Conservation (phyloP, 2,888 invertebrate genomes). For the Cephus sareptanus region DNA sequence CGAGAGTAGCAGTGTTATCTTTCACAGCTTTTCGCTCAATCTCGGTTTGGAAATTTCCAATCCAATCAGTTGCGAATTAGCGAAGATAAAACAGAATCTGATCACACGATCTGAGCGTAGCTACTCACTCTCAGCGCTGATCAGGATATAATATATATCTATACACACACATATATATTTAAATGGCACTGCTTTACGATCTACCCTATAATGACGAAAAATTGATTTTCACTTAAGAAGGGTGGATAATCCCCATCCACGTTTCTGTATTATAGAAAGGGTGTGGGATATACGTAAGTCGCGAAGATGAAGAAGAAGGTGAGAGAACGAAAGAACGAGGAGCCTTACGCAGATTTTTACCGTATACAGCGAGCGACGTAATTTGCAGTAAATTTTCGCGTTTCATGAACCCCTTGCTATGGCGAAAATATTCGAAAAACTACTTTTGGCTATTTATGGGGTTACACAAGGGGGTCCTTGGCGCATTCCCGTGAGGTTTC, state of each 20-base stretch:
- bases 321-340: background rate
- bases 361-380: background rate
- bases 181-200: background rate
- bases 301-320: background rate
- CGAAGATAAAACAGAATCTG: too few species aligned
- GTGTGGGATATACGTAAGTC: background rate
- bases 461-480: slow-evolving; percentile 1
- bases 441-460: background rate
- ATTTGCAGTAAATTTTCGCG: background rate
- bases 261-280: background rate
- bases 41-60: too few species aligned
- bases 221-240: background rate
- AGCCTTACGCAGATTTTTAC: background rate
- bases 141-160: too few species aligned
- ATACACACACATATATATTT: too few species aligned
- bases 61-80: too few species aligned
- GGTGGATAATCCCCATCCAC: background rate
- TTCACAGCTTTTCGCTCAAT: too few species aligned
- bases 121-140: too few species aligned
- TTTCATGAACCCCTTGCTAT: background rate
- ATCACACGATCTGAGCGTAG: too few species aligned
- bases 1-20: too few species aligned
- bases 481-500: background rate
- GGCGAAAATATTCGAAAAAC: background rate
- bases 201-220: background rate